phyloP scores from a whole-genome alignment of 2,797 vertebrate genomes.

The Amniataba percoides region DNA sequence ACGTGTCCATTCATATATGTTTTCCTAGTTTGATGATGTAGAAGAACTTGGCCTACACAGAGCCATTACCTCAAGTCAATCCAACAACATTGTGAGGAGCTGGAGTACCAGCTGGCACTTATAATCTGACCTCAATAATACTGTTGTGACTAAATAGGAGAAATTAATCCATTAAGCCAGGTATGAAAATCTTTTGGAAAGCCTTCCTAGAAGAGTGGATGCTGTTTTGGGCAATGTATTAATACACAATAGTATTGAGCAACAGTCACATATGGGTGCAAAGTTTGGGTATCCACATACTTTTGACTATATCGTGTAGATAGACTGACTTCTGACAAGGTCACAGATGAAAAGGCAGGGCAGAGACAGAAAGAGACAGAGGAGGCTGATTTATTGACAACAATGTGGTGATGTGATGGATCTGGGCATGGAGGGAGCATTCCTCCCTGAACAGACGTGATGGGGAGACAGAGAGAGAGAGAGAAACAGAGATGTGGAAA shows the following conservation, averaged over 20 bases:
- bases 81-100: no score
- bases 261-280: neutral
- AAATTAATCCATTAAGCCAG: no score
- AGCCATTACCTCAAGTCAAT: no score
- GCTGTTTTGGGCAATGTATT: neutral
- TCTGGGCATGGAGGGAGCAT: conserved; percentile 60
- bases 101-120: no score
- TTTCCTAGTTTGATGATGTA: no score
- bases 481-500: conserved; percentile 31
- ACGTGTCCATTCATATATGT: no score
- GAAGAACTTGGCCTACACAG: no score
- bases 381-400: conserved; percentile 72
- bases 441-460: conserved; percentile 41
- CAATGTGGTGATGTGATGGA: conserved; percentile 58
- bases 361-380: conserved; percentile 44
- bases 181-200: neutral
- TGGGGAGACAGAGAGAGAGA: conserved; percentile 38
- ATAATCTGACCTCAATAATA: no score
- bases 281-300: conserved; percentile 8
- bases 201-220: neutral
- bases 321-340: conserved; percentile 45
- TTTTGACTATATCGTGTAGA: conserved; percentile 7
- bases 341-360: conserved; percentile 55
- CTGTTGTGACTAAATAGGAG: no score
- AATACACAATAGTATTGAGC: neutral